Conservation (phyloP, 2,113 vertebrate species). For the Sus scrofa region T2T-Sscrofa CM000814.6:13598001-13598500, state of each 20-base stretch:
- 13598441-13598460: neutral
- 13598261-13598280: conserved; percentile 37
- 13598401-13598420: conserved; percentile 47
- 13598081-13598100: neutral
- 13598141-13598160: neutral
- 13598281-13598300: neutral
- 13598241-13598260: neutral
- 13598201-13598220: neutral
- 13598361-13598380: neutral
- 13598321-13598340: neutral
- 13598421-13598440: conserved; percentile 4
- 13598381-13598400: conserved; percentile 32
- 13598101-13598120: neutral
- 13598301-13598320: neutral
- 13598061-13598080: neutral
- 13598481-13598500: conserved; percentile 36
- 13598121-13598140: conserved; percentile 32
- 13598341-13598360: conserved; percentile 21
- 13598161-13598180: neutral
- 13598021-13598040: neutral
- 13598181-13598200: neutral
- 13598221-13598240: neutral
- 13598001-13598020: neutral
- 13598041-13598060: neutral
- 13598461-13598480: neutral